Evolutionary conservation across 2,888 invertebrate genomes (phyloP), one percentile per base, ranked within the genome.

Genomic region (Alcis repandata): DNA sequence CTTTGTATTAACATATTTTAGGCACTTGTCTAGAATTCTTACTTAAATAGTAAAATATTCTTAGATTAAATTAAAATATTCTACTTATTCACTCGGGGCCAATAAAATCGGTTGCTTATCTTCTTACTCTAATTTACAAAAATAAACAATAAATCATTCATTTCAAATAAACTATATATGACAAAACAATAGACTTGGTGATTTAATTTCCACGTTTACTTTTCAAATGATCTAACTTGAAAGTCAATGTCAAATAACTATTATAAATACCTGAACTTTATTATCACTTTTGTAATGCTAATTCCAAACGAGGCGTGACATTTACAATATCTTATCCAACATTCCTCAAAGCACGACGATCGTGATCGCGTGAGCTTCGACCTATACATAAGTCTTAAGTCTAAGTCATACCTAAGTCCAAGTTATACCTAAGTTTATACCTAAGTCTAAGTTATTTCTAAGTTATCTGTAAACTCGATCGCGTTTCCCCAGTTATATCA

Each of bases 281-380:
- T 54, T 53, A 52, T 11, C 45, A 48, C 60, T 51, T 70, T 46
- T 68, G 52, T 57, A 52, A 65, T 68, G 68, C 36, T 62, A 51
- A 49, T 61, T 46, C 32, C 8, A 32, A 49, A 59, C 22, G 22
- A 67, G 46, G 51, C 65, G 60, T 66, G 65, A 65, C 65, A 57
- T 65, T 59, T 65, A 57, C 22, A 45, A 56, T 51, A 20, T 60
- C 74, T 79, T 81, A 70, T 20, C 70, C 80, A 74, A 66, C 62
- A 69, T 71, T 63, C 54, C 61, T 59, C 27, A 32, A 69, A 68
- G 60, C 54, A 68, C 66, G 67, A 68, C 63, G 76, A 70, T 85
- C 85, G 84, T 86, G 87, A 86, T 80, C 78, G 77, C 80, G 78
- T 80, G 77, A 74, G 77, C 51, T 78, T 85, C 51, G 46, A 56